These are phyloP conservation scores for Rhinopomastus cyanomelas DNA, from an alignment of 2,113 vertebrate genomes.

Conservation along the genomic window DNA sequence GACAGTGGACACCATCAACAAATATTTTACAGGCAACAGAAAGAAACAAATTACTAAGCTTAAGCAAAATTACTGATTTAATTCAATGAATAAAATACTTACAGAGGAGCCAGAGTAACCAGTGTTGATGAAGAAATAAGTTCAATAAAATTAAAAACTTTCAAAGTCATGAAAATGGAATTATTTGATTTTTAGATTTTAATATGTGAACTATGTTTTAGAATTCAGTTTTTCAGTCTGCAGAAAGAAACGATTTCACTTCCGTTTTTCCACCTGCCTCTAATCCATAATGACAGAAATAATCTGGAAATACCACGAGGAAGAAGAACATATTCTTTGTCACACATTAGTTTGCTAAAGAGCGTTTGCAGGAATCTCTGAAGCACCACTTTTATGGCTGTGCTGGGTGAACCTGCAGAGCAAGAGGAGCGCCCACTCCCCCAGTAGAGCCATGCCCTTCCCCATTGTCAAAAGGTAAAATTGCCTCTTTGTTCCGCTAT, in stretches of 20 bases:
- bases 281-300: neutral
- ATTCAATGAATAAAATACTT: neutral
- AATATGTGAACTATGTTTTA: neutral
- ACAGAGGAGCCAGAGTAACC: neutral
- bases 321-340: neutral
- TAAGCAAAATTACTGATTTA: neutral
- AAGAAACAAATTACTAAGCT: rapidly evolving
- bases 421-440: neutral
- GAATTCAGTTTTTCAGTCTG: neutral
- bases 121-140: neutral
- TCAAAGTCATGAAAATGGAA: too few relatives aligned
- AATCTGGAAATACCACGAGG: neutral
- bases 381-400: neutral
- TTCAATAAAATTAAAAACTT: neutral
- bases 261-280: neutral
- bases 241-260: neutral
- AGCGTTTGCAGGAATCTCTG: neutral
- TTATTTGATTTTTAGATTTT: neutral
- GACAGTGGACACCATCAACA: neutral
- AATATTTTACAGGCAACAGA: neutral
- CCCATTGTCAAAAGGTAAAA: neutral
- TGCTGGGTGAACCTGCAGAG: neutral
- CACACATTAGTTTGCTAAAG: neutral
- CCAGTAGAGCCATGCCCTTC: neutral
- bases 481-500: neutral